Conservation (phyloP, 2,888 invertebrate species). For the Gymnoscelis rufifasciata region DNA sequence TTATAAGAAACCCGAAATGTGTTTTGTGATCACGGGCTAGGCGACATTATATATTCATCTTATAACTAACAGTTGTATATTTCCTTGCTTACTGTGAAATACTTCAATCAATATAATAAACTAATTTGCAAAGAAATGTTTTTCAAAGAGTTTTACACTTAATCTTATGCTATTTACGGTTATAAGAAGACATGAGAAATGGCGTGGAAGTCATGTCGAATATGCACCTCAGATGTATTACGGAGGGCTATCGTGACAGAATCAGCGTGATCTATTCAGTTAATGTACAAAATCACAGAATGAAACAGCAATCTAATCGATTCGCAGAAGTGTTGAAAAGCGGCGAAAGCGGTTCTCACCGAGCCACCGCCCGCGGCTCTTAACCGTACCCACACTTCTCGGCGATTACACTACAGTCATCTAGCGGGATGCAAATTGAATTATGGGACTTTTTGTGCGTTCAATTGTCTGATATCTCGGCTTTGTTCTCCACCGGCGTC, state of each 20-base stretch:
- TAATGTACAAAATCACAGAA: constrained; percentile 52
- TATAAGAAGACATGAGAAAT: neutral
- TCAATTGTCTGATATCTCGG: constrained; percentile 67
- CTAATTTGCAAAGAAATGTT: too few relatives aligned
- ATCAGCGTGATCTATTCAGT: constrained; percentile 31
- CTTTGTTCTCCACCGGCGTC: constrained; percentile 69
- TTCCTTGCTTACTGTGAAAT: too few relatives aligned
- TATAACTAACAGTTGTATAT: too few relatives aligned
- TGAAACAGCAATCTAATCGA: constrained; percentile 65
- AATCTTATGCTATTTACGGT: too few relatives aligned
- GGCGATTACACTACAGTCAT: constrained; percentile 66
- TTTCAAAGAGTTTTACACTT: too few relatives aligned
- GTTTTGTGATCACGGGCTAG: too few relatives aligned
- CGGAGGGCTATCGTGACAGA: constrained; percentile 12
- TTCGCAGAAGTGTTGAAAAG: constrained; percentile 75
- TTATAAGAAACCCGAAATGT: too few relatives aligned
- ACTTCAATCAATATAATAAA: too few relatives aligned
- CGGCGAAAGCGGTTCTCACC: constrained; percentile 73
- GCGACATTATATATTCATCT: too few relatives aligned
- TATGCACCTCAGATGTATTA: too few relatives aligned
- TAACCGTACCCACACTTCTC: constrained; percentile 62
- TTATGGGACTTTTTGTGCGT: constrained; percentile 74
- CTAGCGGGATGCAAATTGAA: constrained; percentile 78
- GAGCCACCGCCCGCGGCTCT: constrained; percentile 56
- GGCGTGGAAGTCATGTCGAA: neutral